These are phyloP conservation scores for Anolis apletophallus DNA, from an alignment of 2,797 vertebrate species.

Conservation along the genomic window DNA sequence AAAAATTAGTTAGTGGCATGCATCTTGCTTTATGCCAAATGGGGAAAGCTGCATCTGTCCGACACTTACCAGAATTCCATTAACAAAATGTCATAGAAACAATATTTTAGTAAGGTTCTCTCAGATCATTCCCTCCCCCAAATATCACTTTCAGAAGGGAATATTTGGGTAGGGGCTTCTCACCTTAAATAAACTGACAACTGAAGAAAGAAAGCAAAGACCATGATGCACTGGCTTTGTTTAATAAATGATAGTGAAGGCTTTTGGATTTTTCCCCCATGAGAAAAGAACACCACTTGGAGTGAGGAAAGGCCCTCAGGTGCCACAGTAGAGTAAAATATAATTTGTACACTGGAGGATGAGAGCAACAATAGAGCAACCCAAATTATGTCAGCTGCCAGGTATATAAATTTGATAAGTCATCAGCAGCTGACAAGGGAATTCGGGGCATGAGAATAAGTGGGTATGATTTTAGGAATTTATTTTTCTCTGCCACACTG, in stretches of 20 bases:
- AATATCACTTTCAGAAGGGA: background rate
- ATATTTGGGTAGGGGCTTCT: background rate
- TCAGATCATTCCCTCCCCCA: background rate
- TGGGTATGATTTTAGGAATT: background rate
- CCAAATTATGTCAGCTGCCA: background rate
- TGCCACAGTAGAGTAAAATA: background rate
- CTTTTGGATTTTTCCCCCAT: background rate
- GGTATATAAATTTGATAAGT: background rate
- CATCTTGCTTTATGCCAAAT: background rate
- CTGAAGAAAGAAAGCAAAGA: background rate
- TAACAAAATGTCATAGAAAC: background rate
- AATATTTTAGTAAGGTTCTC: background rate
- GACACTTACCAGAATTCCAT: background rate
- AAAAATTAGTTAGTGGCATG: background rate
- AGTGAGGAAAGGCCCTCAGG: background rate
- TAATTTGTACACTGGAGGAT: background rate
- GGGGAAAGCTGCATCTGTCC: background rate
- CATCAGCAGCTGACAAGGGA: background rate
- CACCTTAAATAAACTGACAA: background rate
- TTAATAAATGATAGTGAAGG: background rate
- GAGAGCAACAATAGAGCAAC: background rate
- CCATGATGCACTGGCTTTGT: background rate
- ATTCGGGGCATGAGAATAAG: background rate
- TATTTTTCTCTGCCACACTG: background rate
- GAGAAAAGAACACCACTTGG: background rate